A percentile compares a stretch with the other conserved stretches of the same genome.
These are phyloP conservation scores for Pantala flavescens DNA, from an alignment of 1,140 invertebrate species.

Conservation along the genomic window DNA sequence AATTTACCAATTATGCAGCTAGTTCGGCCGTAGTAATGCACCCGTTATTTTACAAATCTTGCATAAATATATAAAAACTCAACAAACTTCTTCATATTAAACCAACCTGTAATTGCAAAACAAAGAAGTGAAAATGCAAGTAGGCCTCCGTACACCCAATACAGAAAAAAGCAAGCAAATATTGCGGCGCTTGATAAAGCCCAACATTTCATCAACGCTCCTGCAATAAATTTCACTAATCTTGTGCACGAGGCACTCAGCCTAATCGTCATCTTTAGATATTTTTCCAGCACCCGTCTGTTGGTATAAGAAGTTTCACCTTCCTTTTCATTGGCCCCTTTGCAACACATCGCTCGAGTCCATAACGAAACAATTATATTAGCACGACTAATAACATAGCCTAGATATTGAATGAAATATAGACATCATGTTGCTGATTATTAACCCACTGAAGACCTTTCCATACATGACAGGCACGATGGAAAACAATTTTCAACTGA, in stretches of 20 bases:
- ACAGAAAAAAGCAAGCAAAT: constrained; percentile 58
- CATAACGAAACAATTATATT: no score
- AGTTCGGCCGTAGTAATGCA: not conserved
- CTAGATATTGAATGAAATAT: no score
- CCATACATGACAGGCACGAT: no score
- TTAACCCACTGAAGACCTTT: no score
- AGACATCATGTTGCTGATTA: no score
- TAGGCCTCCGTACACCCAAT: constrained; percentile 70
- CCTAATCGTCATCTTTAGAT: not conserved
- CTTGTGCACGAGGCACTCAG: not conserved
- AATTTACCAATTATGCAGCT: not conserved
- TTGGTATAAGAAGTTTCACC: no score
- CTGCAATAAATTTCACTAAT: constrained; percentile 22
- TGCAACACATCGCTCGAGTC: no score
- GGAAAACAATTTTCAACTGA: no score
- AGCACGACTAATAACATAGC: no score
- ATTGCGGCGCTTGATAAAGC: constrained; percentile 44
- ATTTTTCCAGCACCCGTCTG: not conserved
- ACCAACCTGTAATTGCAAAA: constrained; percentile 52
- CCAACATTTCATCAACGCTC: constrained; percentile 41
- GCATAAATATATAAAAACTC: not conserved
- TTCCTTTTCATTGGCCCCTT: no score
- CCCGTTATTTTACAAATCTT: not conserved
- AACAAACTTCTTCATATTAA: not conserved
- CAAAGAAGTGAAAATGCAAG: constrained; percentile 56